Evolutionary conservation across 30 jellyfish, hydroid and myxozoan genomes (phyloP), one percentile per base, ranked within the genome.

Genomic region (Aurelia sp.): DNA sequence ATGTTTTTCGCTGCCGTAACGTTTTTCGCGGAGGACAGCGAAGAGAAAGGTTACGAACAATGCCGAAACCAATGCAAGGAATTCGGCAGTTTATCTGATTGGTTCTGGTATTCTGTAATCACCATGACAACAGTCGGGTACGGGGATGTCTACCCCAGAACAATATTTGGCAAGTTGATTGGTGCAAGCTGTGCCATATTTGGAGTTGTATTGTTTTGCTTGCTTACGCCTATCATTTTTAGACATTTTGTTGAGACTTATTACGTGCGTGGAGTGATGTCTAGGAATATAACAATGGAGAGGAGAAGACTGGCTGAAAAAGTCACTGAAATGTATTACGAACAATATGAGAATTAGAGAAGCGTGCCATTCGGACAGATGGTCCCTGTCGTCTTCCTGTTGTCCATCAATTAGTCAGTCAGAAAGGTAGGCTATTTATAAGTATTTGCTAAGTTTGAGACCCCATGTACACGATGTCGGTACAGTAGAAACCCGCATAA

Each of bases 41-140:
- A n/a, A 10, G n/a, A 66, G 22, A 31, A 5, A 11, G 17, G 20
- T 7, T 12, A 74, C 73, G 67, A 20, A 12, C 53, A 24, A 20
- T 74, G 85, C 85, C 18, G 16, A 3, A 16, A 22, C 44, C 8
- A 27, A 15, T 48, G 78, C 86, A 33, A 63, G 19, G 27, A 15
- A 18, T 86, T 88, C 27, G 47, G 61, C 22, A 85, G 94, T 63
- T 35, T 91, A 51, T 81, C 91, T 16, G 96, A 83, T 51, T 70
- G 97, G 77, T 52, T 80, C 82, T 91, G 98, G 98, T 91, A 85
- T 61, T 72, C 91, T 12, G 87, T 84, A 72, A 91, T 91, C 57
- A 85, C 98, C 19, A 80, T 78, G 57, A 91, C 98, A 59, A 94
- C 89, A 8, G 96, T 91, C 15, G 98, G 98, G 58, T 91, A 91